Base-by-base conservation (phyloP, 2,797 vertebrate species). In the Nasua narica region DNA sequence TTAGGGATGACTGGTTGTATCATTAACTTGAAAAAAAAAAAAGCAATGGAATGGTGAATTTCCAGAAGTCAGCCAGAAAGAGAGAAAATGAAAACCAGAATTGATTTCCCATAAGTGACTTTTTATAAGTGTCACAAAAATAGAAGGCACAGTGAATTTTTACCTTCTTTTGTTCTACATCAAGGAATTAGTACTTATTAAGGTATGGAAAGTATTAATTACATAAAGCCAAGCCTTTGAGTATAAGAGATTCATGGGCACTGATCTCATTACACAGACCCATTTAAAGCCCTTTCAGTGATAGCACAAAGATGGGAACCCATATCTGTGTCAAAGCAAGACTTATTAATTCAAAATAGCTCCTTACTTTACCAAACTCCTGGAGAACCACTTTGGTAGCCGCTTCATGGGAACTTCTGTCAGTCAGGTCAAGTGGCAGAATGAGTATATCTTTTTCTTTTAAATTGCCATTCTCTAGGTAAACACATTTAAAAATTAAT, bases 391-490 rank as follows among this genome's bases (percentile, higher is more conserved):
- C 97, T 94, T 98, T 98, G 14, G 99, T 99, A 98, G 99, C 99
- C 58, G 91, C 98, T 93, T 99, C 98, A 29, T 99, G 99, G 32
- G 99, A 98, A 83, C 96, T 98, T 69, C 98, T 98, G 32, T 99
- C 98, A 88, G 99, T 98, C 98, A 99, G 98, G 98, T 99, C 99
- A 56, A 99, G 99, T 2, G 99, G 99, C 97, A 99, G 98, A 95
- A 99, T 98, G 29, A 99, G 98, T 98, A 99, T 98, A 97, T 99
- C 99, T 70, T 99, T 98, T 88, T 99, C 99, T 98, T 98, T 98
- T 96, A 99, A 98, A 95, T 60, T 97, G 84, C 99, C 99, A 54
- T 98, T 97, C 95, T 99, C 99, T 99, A 92, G 90, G 98, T 94
- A 87, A 69, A 98, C 87, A 95, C 92, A 96, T 0, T 83, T 29